These are phyloP conservation scores for Brevimyrus niger DNA, from an alignment of 2,113 vertebrate genomes.

Conservation along the genomic window DNA sequence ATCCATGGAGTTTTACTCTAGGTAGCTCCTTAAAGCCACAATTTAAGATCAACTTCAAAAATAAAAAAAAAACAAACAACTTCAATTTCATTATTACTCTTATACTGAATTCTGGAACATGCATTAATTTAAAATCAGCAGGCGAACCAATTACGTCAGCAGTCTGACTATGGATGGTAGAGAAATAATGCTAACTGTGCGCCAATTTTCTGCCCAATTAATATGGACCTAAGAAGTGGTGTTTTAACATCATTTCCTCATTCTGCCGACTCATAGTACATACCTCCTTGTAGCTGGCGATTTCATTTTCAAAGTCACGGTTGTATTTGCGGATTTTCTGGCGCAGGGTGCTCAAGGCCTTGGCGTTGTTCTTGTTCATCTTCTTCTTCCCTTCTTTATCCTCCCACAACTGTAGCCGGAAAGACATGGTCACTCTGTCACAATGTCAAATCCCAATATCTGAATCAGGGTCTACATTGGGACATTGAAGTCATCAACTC, in stretches of 20 bases:
- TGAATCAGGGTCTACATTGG: neutral
- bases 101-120: neutral
- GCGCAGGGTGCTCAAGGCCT: conserved; percentile 77
- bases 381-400: conserved; percentile 89
- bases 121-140: neutral
- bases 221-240: no score
- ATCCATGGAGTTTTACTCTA: neutral
- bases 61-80: neutral
- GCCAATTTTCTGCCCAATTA: neutral
- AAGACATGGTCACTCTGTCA: neutral
- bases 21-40: neutral
- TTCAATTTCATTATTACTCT: neutral
- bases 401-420: conserved; percentile 71
- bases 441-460: neutral
- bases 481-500: neutral
- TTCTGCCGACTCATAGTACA: neutral
- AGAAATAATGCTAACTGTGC: neutral
- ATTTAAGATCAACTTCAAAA: neutral
- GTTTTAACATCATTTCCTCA: neutral
- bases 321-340: conserved; percentile 92
- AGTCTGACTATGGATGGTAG: neutral
- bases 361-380: conserved; percentile 91
- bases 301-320: conserved; percentile 75
- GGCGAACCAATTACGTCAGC: neutral
- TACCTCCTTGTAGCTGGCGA: conserved; percentile 76